Conservation (phyloP, 2,113 vertebrate genomes). For the Petrocephalus zakoni region DNA sequence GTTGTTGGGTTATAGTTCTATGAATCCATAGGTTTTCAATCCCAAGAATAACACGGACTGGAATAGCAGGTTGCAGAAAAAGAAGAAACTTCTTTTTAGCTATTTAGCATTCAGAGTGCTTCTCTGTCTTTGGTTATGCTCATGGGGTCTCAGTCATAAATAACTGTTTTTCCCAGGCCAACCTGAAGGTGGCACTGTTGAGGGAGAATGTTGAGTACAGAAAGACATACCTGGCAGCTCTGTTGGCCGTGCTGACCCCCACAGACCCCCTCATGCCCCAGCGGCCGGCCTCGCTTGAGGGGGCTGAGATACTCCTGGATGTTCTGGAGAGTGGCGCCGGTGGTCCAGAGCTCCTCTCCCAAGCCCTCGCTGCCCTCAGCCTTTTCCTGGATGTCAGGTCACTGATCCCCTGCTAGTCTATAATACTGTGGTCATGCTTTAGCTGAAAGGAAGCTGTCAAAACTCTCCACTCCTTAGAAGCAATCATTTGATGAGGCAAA, state of each 20-base stretch:
- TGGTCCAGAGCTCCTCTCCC: slow-evolving; percentile 64
- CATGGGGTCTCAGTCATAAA: background rate
- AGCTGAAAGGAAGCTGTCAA: background rate
- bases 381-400: slow-evolving; percentile 59
- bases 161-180: slow-evolving; percentile 51
- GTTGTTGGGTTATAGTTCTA: background rate
- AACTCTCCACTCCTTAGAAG: background rate
- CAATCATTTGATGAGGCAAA: background rate
- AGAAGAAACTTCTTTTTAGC: background rate
- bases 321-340: slow-evolving; percentile 55
- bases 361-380: slow-evolving; percentile 55
- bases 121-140: background rate
- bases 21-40: background rate
- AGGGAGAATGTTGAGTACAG: slow-evolving; percentile 56
- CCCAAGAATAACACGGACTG: background rate
- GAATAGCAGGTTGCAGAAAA: background rate
- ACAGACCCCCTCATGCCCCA: background rate
- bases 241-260: slow-evolving; percentile 50
- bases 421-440: background rate
- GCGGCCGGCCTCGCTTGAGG: slow-evolving; percentile 36
- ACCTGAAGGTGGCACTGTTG: slow-evolving; percentile 54
- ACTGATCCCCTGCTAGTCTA: background rate
- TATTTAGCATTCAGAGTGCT: background rate
- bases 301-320: slow-evolving; percentile 61
- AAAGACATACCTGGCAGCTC: slow-evolving; percentile 62